Conservation (phyloP, 2,113 vertebrate genomes). For the Hyla sarda region DNA sequence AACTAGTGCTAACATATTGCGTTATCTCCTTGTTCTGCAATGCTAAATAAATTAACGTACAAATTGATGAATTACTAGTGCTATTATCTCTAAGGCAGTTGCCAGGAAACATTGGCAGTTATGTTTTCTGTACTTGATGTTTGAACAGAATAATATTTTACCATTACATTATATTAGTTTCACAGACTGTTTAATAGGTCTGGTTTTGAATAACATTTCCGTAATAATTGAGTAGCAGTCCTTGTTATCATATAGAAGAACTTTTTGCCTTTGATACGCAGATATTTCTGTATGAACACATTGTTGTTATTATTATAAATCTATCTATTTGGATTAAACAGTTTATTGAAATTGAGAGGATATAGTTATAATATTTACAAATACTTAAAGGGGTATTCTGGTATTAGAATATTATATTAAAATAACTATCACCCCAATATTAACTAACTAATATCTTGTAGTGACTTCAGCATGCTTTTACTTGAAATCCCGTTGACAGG, state of each 20-base stretch:
- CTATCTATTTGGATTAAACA: too few species aligned
- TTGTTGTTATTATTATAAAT: too few species aligned
- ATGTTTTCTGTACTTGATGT: constrained; percentile 5
- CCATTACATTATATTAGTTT: constrained; percentile 18
- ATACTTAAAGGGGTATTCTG: too few species aligned
- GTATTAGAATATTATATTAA: too few species aligned
- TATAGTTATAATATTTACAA: too few species aligned
- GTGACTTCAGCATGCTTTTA: too few species aligned
- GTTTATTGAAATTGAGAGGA: too few species aligned
- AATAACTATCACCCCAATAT: too few species aligned
- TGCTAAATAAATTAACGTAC: neutral
- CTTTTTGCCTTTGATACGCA: too few species aligned
- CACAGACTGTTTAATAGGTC: constrained; percentile 16
- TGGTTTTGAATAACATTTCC: neutral
- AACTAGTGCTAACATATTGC: neutral
- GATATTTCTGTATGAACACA: too few species aligned
- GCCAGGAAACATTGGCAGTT: constrained; percentile 32
- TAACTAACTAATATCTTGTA: too few species aligned
- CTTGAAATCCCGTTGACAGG: too few species aligned
- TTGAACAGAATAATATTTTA: constrained; percentile 40
- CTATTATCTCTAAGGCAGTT: constrained; percentile 5
- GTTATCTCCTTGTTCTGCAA: neutral
- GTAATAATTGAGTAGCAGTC: neutral
- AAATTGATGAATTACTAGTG: constrained; percentile 42
- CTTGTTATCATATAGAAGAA: neutral